Base-by-base conservation (phyloP, 2,888 invertebrate genomes). In the Leptinotarsa tumamoca region DNA sequence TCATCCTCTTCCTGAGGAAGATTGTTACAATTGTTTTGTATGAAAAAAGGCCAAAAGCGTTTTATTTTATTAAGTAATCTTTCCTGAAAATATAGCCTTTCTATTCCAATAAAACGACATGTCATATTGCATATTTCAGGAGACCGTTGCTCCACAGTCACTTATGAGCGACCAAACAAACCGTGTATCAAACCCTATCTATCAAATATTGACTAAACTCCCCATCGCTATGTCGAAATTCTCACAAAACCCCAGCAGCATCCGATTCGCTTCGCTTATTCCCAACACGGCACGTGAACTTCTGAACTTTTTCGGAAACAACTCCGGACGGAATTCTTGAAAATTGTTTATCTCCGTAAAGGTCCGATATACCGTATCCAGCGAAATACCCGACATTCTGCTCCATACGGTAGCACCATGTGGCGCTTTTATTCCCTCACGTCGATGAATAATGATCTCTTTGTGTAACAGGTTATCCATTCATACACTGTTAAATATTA, bases 391-490 rank as follows among this genome's bases (percentile, higher is more conserved):
- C 68, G 69, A 63, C 67, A 70, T 70, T 72, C 56, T 72, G 68
- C 51, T 67, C 50, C 51, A 70, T 70, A 67, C 71, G 66, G 74
- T 77, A 77, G 77, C 74, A 72, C 72, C 74, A 77, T 77, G 77
- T 77, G 77, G 74, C 70, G 67, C 67, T 71, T 68, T 74, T 72
- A 66, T 71, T 50, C 72, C 77, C 63, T 23, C 73, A 58, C 68
- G 67, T 67, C 54, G 43, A 61, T 78, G 74, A 75, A 72, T 78
- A 78, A 78, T 73, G 77, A 75, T 63, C 74, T 71, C 71, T 73
- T 74, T 78, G 73, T 75, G 77, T 78, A 75, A 75, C 75, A 78
- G 75, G 77, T 78, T 75, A 75, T 75, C 66, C 75, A 78, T 75
- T 75, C 71, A 74, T 69, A 70, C 67, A 73, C 73, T 66, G 71